These are phyloP conservation scores for Argyrosomus regius DNA, from an alignment of 2,797 vertebrate species.

Conservation along the genomic window DNA sequence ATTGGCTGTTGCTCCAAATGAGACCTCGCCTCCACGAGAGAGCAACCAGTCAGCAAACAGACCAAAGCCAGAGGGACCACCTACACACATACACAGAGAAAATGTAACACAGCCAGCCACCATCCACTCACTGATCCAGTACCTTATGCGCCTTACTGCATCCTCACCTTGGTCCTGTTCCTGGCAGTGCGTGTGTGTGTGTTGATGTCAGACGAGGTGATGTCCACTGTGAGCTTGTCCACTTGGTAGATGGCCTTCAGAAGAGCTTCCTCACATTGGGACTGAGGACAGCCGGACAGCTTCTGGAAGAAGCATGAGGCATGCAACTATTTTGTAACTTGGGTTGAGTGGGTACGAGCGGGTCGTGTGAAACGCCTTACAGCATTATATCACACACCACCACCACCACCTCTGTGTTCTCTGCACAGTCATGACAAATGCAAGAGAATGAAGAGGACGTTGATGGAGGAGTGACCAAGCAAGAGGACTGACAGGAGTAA, in stretches of 20 bases:
- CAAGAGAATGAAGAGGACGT: no score
- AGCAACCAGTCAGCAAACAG: conserved; percentile 79
- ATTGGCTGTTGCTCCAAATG: conserved; percentile 74
- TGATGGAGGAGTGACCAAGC: no score
- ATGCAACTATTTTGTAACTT: no score
- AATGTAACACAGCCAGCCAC: background rate
- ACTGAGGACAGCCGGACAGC: conserved; percentile 74
- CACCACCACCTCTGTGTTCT: no score
- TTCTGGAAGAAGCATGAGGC: conserved; percentile 46
- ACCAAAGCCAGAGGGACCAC: conserved; percentile 85
- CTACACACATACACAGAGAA: conserved; percentile 62
- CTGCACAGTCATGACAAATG: no score
- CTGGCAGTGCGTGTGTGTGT: conserved; percentile 72
- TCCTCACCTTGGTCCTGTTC: conserved; percentile 73
- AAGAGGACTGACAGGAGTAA: no score
- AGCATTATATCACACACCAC: no score
- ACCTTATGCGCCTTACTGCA: background rate
- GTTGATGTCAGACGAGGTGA: conserved; percentile 67
- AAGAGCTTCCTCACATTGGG: conserved; percentile 78
- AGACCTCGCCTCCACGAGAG: conserved; percentile 74
- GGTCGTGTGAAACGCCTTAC: no score
- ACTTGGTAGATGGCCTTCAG: conserved; percentile 80
- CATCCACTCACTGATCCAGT: background rate
- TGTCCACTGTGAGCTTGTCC: conserved; percentile 73
- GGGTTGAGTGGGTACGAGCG: no score